These are phyloP conservation scores for Canis aureus DNA, from an alignment of 2,113 vertebrate genomes.

Conservation along the genomic window DNA sequence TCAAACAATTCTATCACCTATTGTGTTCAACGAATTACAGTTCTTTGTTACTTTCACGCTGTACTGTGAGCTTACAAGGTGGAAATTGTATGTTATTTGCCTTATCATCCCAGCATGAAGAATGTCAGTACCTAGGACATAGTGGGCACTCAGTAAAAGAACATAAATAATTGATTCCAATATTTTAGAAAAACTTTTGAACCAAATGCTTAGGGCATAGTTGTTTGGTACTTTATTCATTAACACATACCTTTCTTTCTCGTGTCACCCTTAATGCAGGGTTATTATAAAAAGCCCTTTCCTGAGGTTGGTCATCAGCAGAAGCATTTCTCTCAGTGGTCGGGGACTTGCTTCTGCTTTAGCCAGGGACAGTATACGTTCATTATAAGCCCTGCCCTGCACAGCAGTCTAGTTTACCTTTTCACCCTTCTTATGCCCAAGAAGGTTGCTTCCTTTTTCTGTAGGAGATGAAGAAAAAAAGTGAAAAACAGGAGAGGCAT, in stretches of 20 bases:
- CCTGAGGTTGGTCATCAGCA: not conserved
- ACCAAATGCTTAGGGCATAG: slow-evolving; percentile 51
- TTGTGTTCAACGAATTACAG: slow-evolving; percentile 41
- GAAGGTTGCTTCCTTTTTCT: slow-evolving; percentile 47
- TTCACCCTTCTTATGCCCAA: not conserved
- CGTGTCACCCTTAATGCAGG: not conserved
- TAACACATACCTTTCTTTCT: slow-evolving; percentile 14
- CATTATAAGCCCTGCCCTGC: not conserved
- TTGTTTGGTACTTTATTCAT: slow-evolving; percentile 40
- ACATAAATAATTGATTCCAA: slow-evolving; percentile 55
- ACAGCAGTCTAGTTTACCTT: slow-evolving; percentile 43
- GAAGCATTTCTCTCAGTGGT: slow-evolving; percentile 9
- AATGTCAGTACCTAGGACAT: slow-evolving; percentile 43
- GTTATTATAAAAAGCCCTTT: slow-evolving; percentile 40
- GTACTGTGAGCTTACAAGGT: not conserved
- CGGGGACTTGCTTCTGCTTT: not conserved
- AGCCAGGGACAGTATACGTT: not conserved
- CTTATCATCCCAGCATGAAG: slow-evolving; percentile 13
- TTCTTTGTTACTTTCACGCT: slow-evolving; percentile 48
- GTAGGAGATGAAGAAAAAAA: slow-evolving; percentile 40
- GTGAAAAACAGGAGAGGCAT: slow-evolving; percentile 40
- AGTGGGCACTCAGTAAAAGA: slow-evolving; percentile 35
- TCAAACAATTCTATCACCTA: slow-evolving; percentile 53
- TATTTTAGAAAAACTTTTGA: slow-evolving; percentile 68
- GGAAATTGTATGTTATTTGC: slow-evolving; percentile 62